These are phyloP conservation scores for Lophochroa leadbeateri DNA, from an alignment of 2,113 vertebrate genomes.

Conservation along the genomic window DNA sequence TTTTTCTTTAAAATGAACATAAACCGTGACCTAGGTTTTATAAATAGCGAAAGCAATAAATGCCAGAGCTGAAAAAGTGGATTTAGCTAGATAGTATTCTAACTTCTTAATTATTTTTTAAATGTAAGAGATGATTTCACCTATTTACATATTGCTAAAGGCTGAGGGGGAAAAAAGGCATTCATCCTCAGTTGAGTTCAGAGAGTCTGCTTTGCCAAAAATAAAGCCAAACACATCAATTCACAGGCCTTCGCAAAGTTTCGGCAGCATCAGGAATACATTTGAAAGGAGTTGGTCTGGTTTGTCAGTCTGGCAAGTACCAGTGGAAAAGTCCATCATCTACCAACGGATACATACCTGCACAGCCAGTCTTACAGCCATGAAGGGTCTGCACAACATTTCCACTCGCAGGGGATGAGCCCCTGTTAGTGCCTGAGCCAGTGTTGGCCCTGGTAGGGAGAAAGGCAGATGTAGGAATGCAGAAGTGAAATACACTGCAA, in stretches of 20 bases:
- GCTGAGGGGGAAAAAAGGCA: neutral
- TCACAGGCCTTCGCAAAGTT: neutral
- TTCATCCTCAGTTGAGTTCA: slow-evolving; percentile 47
- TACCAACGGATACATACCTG: neutral
- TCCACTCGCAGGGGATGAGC: neutral
- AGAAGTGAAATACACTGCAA: neutral
- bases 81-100: slow-evolving; percentile 36
- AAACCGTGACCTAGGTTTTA: slow-evolving; percentile 37
- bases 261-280: slow-evolving; percentile 6
- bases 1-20: slow-evolving; percentile 9
- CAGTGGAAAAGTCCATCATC: slow-evolving; percentile 8
- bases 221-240: slow-evolving; percentile 48
- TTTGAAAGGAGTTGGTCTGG: slow-evolving; percentile 14
- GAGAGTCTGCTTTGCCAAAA: slow-evolving; percentile 50
- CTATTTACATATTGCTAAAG: slow-evolving; percentile 60
- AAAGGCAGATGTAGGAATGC: neutral
- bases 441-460: neutral
- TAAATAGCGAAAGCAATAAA: slow-evolving; percentile 26
- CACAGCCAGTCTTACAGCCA: neutral
- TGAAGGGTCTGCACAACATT: neutral
- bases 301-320: slow-evolving; percentile 41
- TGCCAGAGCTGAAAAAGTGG: slow-evolving; percentile 1
- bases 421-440: neutral
- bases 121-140: slow-evolving; percentile 49
- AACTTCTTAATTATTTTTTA: slow-evolving; percentile 57